phyloP scores from a whole-genome alignment of 2,888 invertebrate genomes.

The Caenorhabditis wallacei region DNA sequence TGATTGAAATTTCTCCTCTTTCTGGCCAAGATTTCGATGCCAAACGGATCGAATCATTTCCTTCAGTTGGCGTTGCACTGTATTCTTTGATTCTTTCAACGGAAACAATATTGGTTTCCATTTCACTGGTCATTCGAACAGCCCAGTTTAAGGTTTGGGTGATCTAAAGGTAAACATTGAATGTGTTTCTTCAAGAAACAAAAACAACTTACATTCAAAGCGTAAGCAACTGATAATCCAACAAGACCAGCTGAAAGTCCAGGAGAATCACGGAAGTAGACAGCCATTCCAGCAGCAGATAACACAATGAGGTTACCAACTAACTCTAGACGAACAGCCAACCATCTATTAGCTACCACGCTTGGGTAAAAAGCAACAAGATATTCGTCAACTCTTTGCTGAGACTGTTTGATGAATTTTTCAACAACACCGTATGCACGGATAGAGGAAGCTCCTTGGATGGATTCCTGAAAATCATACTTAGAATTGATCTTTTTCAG shows the following conservation, averaged over 20 bases:
- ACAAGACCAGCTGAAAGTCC: conserved; percentile 85
- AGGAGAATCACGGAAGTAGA: conserved; percentile 83
- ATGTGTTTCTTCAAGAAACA: neutral
- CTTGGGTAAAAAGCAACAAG: conserved; percentile 80
- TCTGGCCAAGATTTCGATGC: conserved; percentile 81
- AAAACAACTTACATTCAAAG: conserved; percentile 79
- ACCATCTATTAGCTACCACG: conserved; percentile 82
- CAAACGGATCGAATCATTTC: conserved; percentile 61
- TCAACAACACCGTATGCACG: conserved; percentile 79
- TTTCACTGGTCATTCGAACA: conserved; percentile 91
- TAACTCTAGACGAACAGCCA: conserved; percentile 84
- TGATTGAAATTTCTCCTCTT: conserved; percentile 81
- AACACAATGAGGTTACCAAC: conserved; percentile 86
- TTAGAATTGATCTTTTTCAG: neutral
- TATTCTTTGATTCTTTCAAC: conserved; percentile 83
- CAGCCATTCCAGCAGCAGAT: conserved; percentile 86
- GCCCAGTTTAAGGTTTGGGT: conserved; percentile 93
- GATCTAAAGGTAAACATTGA: conserved; percentile 70
- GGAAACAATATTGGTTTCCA: conserved; percentile 83
- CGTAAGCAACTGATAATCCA: conserved; percentile 86
- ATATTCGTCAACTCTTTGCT: conserved; percentile 89
- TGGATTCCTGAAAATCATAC: conserved; percentile 88
- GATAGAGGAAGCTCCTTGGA: conserved; percentile 86
- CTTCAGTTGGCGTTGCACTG: conserved; percentile 84
- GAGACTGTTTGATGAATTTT: conserved; percentile 90